Conservation (phyloP, 2,888 invertebrate genomes). For the Dasypolia templi region DNA sequence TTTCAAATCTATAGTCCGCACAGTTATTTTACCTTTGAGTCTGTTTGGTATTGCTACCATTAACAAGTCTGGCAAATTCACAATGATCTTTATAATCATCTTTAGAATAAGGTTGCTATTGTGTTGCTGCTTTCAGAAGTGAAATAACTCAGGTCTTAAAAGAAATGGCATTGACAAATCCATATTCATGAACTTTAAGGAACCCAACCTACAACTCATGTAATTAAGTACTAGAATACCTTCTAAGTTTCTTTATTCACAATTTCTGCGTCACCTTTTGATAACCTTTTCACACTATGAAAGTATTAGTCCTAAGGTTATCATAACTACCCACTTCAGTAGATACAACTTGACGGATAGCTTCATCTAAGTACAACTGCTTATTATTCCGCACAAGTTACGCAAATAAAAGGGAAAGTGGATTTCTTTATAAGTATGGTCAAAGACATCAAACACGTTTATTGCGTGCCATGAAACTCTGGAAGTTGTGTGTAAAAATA, state of each 20-base stretch:
- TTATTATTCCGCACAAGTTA: conserved; percentile 46
- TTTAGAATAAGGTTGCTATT: no score
- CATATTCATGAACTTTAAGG: neutral
- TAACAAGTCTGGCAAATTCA: no score
- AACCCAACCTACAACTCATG: no score
- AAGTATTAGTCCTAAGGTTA: conserved; percentile 14
- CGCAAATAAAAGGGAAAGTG: conserved; percentile 41
- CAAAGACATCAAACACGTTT: conserved; percentile 47
- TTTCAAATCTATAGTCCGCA: neutral
- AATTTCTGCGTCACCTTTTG: conserved; percentile 5
- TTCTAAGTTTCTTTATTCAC: neutral
- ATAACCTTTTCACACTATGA: neutral
- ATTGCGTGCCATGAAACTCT: conserved; percentile 33
- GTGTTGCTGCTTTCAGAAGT: no score
- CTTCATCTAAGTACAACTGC: neutral
- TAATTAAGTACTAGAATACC: neutral
- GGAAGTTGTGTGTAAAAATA: conserved; percentile 11
- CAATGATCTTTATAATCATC: no score
- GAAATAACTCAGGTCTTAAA: no score
- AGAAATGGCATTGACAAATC: neutral
- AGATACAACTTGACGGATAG: conserved; percentile 1
- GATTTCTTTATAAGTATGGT: conserved; percentile 53
- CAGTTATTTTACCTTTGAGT: no score
- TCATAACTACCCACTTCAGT: conserved; percentile 8
- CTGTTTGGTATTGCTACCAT: no score